Percentiles rank a stretch among this genome's conserved stretches.
These are phyloP conservation scores for Micrasema minimum DNA, from an alignment of 1,140 invertebrate genomes.

Conservation along the genomic window DNA sequence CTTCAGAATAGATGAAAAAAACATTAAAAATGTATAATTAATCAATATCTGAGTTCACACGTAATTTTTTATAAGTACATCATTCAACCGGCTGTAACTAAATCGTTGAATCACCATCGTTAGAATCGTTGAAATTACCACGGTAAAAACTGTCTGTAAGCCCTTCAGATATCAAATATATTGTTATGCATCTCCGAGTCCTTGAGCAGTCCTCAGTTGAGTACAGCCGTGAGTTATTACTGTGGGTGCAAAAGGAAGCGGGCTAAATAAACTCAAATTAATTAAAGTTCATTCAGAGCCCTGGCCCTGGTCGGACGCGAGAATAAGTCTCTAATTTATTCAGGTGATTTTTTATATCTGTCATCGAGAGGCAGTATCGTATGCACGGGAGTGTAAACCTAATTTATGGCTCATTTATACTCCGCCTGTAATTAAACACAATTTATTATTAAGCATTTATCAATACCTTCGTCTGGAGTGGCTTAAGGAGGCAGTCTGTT, in stretches of 20 bases:
- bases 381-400: slow-evolving; percentile 17
- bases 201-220: neutral
- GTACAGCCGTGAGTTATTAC: slow-evolving; percentile 15
- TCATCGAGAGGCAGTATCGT: slow-evolving; percentile 9
- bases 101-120: too few species aligned
- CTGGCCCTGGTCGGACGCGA: neutral
- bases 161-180: too few species aligned
- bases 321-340: slow-evolving; percentile 40
- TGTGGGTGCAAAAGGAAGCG: slow-evolving; percentile 46
- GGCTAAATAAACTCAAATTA: slow-evolving; percentile 53
- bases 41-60: too few species aligned
- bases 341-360: slow-evolving; percentile 33
- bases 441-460: slow-evolving; percentile 37
- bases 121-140: too few species aligned
- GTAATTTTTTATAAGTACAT: too few species aligned
- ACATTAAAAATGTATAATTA: too few species aligned
- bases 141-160: too few species aligned
- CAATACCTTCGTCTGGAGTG: slow-evolving; percentile 2
- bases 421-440: slow-evolving; percentile 30
- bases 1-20: too few species aligned
- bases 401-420: slow-evolving; percentile 32
- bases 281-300: slow-evolving; percentile 44
- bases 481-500: too few species aligned
- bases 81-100: too few species aligned
- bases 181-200: too few species aligned